Percentiles rank a stretch among this genome's conserved stretches.
These are phyloP conservation scores for Heliornis fulica DNA, from an alignment of 2,113 vertebrate genomes.

Conservation along the genomic window DNA sequence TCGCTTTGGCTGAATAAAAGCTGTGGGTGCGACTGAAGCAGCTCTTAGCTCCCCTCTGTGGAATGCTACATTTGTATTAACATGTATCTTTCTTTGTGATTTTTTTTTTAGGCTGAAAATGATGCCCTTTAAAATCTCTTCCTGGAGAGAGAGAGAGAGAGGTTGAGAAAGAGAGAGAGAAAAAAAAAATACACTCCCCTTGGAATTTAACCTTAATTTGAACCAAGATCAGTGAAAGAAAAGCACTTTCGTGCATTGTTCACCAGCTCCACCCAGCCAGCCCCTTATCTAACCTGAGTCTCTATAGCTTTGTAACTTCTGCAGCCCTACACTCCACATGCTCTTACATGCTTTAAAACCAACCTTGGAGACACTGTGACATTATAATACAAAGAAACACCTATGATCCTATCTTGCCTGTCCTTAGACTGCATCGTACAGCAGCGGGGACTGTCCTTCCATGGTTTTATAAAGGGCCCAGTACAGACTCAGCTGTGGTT, in stretches of 20 bases:
- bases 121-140: slow-evolving; percentile 71
- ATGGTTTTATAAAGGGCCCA: background rate
- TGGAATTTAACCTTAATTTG: slow-evolving; percentile 85
- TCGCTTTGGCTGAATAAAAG: background rate
- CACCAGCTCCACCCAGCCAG: slow-evolving; percentile 72
- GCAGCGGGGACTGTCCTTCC: background rate
- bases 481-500: background rate
- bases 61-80: slow-evolving; percentile 75
- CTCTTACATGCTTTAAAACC: slow-evolving; percentile 58
- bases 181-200: slow-evolving; percentile 59
- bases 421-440: background rate
- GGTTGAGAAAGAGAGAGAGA: background rate
- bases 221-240: slow-evolving; percentile 83
- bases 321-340: slow-evolving; percentile 47
- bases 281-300: slow-evolving; percentile 79
- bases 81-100: slow-evolving; percentile 74
- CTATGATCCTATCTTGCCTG: background rate
- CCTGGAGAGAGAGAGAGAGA: slow-evolving; percentile 41
- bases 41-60: slow-evolving; percentile 53
- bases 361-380: slow-evolving; percentile 18
- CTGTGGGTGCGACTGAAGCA: slow-evolving; percentile 16
- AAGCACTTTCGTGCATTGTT: slow-evolving; percentile 80
- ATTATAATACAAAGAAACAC: slow-evolving; percentile 23
- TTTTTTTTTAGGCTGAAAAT: slow-evolving; percentile 66
- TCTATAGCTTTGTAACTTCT: slow-evolving; percentile 71